Conservation (phyloP, 2,113 vertebrate species). For the Podarcis cretensis region DNA sequence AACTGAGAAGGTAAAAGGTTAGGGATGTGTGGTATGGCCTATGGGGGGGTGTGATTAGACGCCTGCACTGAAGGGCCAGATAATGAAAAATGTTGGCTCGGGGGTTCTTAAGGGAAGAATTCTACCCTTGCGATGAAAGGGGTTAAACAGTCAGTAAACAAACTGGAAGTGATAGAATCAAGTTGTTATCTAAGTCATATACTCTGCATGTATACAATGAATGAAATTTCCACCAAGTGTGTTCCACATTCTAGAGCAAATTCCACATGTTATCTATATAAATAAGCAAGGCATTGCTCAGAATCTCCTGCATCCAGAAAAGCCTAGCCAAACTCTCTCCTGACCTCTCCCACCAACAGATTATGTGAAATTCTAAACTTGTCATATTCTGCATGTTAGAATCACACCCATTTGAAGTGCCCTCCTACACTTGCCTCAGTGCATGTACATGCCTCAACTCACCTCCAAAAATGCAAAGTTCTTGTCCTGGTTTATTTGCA, state of each 20-base stretch:
- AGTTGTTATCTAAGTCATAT: neutral
- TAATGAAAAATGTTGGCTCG: neutral
- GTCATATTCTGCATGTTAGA: neutral
- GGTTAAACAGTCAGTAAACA: neutral
- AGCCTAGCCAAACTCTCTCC: neutral
- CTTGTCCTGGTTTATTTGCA: slow-evolving; percentile 96
- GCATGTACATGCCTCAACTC: neutral
- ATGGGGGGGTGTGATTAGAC: too few species aligned
- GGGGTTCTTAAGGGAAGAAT: neutral
- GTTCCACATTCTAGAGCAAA: neutral
- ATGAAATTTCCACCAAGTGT: neutral
- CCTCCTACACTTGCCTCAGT: too few species aligned
- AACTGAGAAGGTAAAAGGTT: neutral
- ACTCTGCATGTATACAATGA: neutral
- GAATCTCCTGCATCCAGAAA: neutral
- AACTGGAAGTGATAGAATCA: neutral
- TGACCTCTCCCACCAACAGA: neutral
- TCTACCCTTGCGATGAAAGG: neutral
- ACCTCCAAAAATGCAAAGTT: slow-evolving; percentile 96
- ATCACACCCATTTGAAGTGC: neutral
- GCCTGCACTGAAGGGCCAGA: neutral
- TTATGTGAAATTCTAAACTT: too few species aligned
- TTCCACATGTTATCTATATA: neutral
- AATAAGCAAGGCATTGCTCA: neutral
- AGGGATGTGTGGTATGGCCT: too few species aligned